phyloP scores from a whole-genome alignment of 2,888 invertebrate genomes.

The Macaria notata region DNA sequence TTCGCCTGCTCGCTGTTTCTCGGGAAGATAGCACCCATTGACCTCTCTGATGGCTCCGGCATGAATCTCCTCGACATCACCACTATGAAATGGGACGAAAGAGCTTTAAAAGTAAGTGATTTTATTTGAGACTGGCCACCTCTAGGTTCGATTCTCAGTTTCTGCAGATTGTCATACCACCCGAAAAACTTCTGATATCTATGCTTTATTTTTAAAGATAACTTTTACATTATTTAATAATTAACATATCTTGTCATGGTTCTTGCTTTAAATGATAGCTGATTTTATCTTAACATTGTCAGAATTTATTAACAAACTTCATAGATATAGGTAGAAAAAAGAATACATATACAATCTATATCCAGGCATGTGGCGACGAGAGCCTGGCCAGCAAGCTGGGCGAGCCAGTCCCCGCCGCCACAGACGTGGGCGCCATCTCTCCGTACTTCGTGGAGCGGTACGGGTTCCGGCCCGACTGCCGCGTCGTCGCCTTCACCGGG shows the following conservation, averaged over 20 bases:
- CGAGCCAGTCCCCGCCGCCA: slow-evolving; percentile 86
- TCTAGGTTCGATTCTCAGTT: too few species aligned
- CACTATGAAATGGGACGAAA: slow-evolving; percentile 88
- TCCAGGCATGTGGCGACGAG: slow-evolving; percentile 88
- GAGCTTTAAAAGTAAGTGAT: slow-evolving; percentile 85
- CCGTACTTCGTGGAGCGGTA: slow-evolving; percentile 93
- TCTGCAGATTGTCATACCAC: too few species aligned
- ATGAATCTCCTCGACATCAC: slow-evolving; percentile 96
- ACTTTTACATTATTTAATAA: too few species aligned
- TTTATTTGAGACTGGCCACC: too few species aligned
- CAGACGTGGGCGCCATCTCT: slow-evolving; percentile 87
- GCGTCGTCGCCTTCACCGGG: slow-evolving; percentile 95
- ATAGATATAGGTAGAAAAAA: too few species aligned
- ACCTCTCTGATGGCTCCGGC: slow-evolving; percentile 96
- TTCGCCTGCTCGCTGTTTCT: slow-evolving; percentile 94
- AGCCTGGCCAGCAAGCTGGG: slow-evolving; percentile 87
- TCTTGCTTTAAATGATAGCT: too few species aligned
- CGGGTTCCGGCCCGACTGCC: slow-evolving; percentile 90
- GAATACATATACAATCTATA: too few species aligned
- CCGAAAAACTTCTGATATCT: too few species aligned
- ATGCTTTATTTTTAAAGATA: too few species aligned
- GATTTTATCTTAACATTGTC: too few species aligned
- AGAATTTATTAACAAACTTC: too few species aligned
- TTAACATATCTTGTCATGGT: too few species aligned
- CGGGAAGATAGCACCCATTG: slow-evolving; percentile 94